Evolutionary conservation across 2,113 vertebrate species (phyloP), one percentile per base, ranked within the genome.

Genomic region (Aegypius monachus): DNA sequence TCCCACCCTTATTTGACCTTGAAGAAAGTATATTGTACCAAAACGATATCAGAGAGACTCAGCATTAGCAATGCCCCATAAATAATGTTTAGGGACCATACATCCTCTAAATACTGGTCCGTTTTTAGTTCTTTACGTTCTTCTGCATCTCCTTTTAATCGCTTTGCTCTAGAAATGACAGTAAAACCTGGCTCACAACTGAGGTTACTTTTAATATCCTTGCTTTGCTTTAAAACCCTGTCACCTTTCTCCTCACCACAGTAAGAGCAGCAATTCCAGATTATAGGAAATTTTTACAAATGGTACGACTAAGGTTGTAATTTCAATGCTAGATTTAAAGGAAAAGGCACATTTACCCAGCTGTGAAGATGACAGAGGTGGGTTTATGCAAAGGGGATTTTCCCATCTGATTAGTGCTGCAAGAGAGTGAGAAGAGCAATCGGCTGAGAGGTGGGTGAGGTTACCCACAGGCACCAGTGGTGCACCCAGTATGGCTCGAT

Each of bases 401-500:
- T 92, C 77, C 91, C 38, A 1, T 45, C 45, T 87, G 61, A 78
- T 81, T 79, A 19, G 14, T 93, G 66, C 93, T 91, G 81, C 91
- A 89, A 92, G 83, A 36, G 52, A 68, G 61, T 45, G 61, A 81
- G 86, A 91, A 80, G 56, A 92, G 56, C 52, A 65, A 52, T 52
- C 3, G 26, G 56, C 70, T 3, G 31, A 81, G 94, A 66, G 78
- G 86, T 87, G 81, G 70, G 58, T 96, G 93, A 94, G 94, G 88
- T 96, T 97, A 89, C 94, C 97, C 93, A 94, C 95, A 95, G 62
- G 83, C 77, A 90, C 80, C 88, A 50, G 81, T 86, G 78, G 63
- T 6, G 25, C 62, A 65, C 70, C 32, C 74, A 47, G 0, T 21
- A 45, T 3, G 32, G 61, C 53, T 86, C 11, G 8, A 20, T 31